Evolutionary conservation across 2,888 invertebrate genomes (phyloP).

Genomic region (Cantharis rustica): DNA sequence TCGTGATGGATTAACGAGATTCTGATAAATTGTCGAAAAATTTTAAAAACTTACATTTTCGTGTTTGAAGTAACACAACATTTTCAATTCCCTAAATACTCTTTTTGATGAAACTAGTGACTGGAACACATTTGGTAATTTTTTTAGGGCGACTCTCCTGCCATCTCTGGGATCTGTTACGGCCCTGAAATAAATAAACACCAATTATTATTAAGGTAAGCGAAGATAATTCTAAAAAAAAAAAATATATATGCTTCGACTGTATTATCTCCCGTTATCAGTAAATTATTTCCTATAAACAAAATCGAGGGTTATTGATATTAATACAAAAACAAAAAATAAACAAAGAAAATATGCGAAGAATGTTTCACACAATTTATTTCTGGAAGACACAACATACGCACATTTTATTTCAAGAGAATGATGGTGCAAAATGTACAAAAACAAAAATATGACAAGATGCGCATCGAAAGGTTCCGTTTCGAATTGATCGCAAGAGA

Average conservation of each 20-base stretch:
- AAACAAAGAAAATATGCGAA: not conserved
- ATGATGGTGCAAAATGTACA: not conserved
- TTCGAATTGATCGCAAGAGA: not conserved
- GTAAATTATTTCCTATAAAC: not conserved
- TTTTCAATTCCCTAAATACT: conserved; percentile 97
- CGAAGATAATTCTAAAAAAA: no score
- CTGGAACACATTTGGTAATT: conserved; percentile 99
- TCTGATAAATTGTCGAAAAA: no score
- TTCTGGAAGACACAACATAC: not conserved
- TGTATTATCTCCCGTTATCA: not conserved
- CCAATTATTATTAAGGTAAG: not conserved
- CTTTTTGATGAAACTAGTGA: conserved; percentile 98
- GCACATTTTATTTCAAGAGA: not conserved
- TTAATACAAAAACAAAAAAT: not conserved
- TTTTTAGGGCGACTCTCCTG: conserved; percentile 97
- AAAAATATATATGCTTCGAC: no score
- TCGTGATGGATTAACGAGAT: no score
- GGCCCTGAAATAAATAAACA: conserved; percentile 76
- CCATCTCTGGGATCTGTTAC: conserved; percentile 99
- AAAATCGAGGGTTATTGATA: not conserved
- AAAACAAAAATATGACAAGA: no score
- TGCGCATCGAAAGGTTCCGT: not conserved
- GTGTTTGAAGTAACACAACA: conserved; percentile 99
- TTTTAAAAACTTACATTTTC: conserved; percentile 91
- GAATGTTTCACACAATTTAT: not conserved